Percentiles rank a stretch among this genome's conserved stretches.
Evolutionary conservation across 53 echinoderm and acorn worm genomes (phyloP).

Genomic region (Henricia sp.): DNA sequence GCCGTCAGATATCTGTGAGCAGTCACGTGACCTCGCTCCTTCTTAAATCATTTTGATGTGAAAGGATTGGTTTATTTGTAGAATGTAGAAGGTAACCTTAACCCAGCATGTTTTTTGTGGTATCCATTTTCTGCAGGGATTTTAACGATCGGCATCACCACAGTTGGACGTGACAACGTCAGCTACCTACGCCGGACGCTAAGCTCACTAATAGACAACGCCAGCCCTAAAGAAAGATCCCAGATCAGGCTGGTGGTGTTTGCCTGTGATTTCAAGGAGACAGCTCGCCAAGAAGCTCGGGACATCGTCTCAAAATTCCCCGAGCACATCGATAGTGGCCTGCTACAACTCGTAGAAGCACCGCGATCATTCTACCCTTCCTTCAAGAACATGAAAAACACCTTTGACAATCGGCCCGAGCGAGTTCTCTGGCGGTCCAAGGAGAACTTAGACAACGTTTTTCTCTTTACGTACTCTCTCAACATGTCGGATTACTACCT

Average conservation of each 20-base stretch:
- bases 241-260: constrained; percentile 66
- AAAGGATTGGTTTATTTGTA: too few relatives aligned
- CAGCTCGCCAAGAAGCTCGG: too few relatives aligned
- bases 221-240: constrained; percentile 24
- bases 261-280: constrained; percentile 76
- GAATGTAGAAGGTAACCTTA: too few relatives aligned
- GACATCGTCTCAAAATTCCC: too few relatives aligned
- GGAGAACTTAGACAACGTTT: too few relatives aligned
- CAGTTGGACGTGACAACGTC: not conserved
- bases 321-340: too few relatives aligned
- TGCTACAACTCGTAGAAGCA: too few relatives aligned
- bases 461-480: constrained; percentile 71
- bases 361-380: too few relatives aligned
- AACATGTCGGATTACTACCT: constrained; percentile 75
- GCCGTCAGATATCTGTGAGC: too few relatives aligned
- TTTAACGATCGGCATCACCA: not conserved
- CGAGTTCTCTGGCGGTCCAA: constrained; percentile 84
- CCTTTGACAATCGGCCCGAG: constrained; percentile 70
- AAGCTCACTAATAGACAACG: not conserved
- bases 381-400: constrained; percentile 68
- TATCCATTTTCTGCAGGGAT: not conserved
- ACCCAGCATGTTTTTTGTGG: too few relatives aligned
- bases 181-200: not conserved
- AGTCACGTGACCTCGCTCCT: too few relatives aligned
- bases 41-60: too few relatives aligned